Base-by-base conservation (phyloP, 2,888 invertebrate genomes). In the Papilio gigon region DNA sequence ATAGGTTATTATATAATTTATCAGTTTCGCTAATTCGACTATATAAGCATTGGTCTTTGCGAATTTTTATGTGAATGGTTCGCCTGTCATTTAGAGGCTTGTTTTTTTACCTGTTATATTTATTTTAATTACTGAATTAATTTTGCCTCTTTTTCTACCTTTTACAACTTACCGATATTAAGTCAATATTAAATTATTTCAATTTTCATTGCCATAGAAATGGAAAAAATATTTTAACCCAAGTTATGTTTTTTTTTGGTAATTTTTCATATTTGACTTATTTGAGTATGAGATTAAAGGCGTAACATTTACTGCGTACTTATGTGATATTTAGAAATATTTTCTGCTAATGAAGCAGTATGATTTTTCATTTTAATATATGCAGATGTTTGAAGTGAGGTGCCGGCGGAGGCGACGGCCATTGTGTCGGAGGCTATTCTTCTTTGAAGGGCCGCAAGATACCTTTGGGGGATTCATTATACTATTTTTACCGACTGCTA, bases 401-500 rank as follows among this genome's bases (percentile, higher is more conserved):
- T 25, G 60, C 22, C 37, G 35, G 9, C 37, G 35, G 9, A 27
- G 30, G 50, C 25, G 61, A 27, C 27, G 25, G 30, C 40, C 44
- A 61, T 67, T 61, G 67, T 67, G 42, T 56, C 9, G 35, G 33
- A 12, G 6, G 50, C 67, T 35, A 27, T 58, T 58, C 58, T 63
- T 63, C 42, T 56, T 42, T 20, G 56, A 25, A 67, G 56, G 62
- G 53, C 42, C 17, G 42, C n/a, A 56, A 61, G 67, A 67, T 53
- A 53, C 61, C 50, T 44, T 33, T 53, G 33, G 62, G 5, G 62
- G 58, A 65, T 65, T 65, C 56, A 27, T 40, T 61, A 40, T 61
- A 17, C 50, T 61, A 59, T 67, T 53, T 61, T 42, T 67, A 61
- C 61, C 53, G 53, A 42, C 40, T 40, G 27, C 30, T 53, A n/a